Conservation (phyloP, 37 sponge, comb jelly and placozoan genomes). For the Petrosia ficiformis region DNA sequence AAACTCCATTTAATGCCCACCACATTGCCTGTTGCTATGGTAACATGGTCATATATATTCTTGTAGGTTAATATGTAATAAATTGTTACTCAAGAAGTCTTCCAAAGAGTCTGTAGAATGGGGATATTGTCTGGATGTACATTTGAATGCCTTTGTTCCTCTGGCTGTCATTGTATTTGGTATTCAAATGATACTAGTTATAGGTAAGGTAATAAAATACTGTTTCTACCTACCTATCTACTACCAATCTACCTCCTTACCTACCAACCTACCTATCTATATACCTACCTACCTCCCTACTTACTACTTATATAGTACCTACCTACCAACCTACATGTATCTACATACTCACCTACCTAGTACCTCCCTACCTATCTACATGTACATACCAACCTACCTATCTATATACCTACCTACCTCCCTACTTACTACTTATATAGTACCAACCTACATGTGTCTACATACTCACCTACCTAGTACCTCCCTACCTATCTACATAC, state of each 20-base stretch:
- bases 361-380: no score
- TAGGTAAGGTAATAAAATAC: constrained; percentile 39
- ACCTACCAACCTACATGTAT: no score
- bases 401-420: no score
- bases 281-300: no score
- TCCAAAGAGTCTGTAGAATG: constrained; percentile 72
- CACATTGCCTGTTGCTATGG: background rate
- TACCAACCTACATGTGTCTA: no score
- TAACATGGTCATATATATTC: background rate
- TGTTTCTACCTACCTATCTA: background rate
- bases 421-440: no score
- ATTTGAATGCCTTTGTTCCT: constrained; percentile 92
- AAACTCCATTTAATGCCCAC: background rate
- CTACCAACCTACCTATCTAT: constrained; percentile 23
- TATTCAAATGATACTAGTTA: constrained; percentile 63
- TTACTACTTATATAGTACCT: no score
- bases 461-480: no score
- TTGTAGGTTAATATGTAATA: constrained; percentile 49
- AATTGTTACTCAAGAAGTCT: constrained; percentile 5
- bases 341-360: no score
- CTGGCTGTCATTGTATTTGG: constrained; percentile 79
- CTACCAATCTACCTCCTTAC: constrained; percentile 20
- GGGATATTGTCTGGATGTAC: constrained; percentile 96
- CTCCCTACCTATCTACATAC: no score
- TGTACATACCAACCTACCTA: no score